These are phyloP conservation scores for Pica pica DNA, from an alignment of 2,113 vertebrate species.

Conservation along the genomic window DNA sequence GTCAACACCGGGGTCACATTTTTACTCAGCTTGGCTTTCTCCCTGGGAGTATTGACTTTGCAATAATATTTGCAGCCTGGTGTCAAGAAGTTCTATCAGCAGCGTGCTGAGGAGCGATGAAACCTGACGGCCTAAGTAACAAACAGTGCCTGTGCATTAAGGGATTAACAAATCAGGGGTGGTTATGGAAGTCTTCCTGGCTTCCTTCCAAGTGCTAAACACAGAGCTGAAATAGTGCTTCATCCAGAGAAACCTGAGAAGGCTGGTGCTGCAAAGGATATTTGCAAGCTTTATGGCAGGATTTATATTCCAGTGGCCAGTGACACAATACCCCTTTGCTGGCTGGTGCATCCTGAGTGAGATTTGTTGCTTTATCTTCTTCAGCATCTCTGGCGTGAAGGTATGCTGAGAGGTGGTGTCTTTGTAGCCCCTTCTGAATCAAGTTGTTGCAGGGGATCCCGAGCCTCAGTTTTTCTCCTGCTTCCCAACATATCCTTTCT, in stretches of 20 bases:
- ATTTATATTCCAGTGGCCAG: neutral
- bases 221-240: constrained; percentile 15
- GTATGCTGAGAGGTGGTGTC: neutral
- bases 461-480: neutral
- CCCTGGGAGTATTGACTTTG: constrained; percentile 31
- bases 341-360: neutral
- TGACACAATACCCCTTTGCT: neutral
- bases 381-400: neutral
- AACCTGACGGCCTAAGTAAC: constrained; percentile 50
- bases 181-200: constrained; percentile 57
- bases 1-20: constrained; percentile 43
- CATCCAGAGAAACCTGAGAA: neutral
- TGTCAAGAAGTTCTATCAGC: constrained; percentile 55
- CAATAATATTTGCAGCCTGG: constrained; percentile 38
- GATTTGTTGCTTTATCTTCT: neutral
- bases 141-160: constrained; percentile 53
- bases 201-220: constrained; percentile 21
- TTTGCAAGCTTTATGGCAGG: neutral
- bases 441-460: neutral
- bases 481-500: neutral
- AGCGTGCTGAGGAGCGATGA: neutral
- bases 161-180: constrained; percentile 54
- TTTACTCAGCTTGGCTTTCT: constrained; percentile 13
- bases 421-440: neutral
- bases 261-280: neutral